Evolutionary conservation across 2,113 vertebrate genomes (phyloP).

Genomic region (Cyprinodon variegatus): DNA sequence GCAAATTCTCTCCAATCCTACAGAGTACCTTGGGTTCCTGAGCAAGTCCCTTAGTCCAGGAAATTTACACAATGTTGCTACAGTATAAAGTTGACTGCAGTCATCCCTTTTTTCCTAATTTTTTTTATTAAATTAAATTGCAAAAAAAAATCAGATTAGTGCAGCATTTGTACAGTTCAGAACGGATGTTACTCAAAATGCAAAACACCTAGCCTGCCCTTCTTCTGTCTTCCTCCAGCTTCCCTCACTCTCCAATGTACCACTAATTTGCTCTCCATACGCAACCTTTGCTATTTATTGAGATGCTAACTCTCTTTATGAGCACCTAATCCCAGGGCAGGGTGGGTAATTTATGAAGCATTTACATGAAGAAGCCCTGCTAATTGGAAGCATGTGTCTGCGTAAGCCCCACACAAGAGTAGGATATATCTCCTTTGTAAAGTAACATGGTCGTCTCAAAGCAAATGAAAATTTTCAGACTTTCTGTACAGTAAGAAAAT

Average conservation of each 20-base stretch:
- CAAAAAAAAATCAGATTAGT: too few species aligned
- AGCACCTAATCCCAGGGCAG: slow-evolving; percentile 95
- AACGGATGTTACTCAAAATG: not conserved
- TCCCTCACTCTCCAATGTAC: slow-evolving; percentile 61
- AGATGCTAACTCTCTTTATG: slow-evolving; percentile 98
- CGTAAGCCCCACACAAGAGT: slow-evolving; percentile 91
- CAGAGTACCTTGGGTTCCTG: too few species aligned
- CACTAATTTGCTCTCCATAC: slow-evolving; percentile 88
- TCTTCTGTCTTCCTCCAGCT: slow-evolving; percentile 4
- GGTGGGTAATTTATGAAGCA: slow-evolving; percentile 99
- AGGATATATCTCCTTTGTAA: slow-evolving; percentile 40
- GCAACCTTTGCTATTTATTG: slow-evolving; percentile 91
- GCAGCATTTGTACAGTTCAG: not conserved
- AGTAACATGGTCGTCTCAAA: slow-evolving; percentile 40
- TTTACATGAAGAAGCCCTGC: slow-evolving; percentile 99
- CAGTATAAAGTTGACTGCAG: not conserved
- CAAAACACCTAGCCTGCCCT: slow-evolving; percentile 2
- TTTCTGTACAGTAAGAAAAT: slow-evolving; percentile 19
- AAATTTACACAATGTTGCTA: too few species aligned
- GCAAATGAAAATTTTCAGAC: not conserved
- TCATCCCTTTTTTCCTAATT: not conserved
- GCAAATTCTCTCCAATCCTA: too few species aligned
- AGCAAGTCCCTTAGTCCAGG: too few species aligned
- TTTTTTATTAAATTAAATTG: not conserved
- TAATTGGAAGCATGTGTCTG: slow-evolving; percentile 99